A percentile compares a stretch with the other conserved stretches of the same genome.
These are phyloP conservation scores for Diadema setosum DNA, from an alignment of 35 echinoderm and acorn worm genomes.

Conservation along the genomic window DNA sequence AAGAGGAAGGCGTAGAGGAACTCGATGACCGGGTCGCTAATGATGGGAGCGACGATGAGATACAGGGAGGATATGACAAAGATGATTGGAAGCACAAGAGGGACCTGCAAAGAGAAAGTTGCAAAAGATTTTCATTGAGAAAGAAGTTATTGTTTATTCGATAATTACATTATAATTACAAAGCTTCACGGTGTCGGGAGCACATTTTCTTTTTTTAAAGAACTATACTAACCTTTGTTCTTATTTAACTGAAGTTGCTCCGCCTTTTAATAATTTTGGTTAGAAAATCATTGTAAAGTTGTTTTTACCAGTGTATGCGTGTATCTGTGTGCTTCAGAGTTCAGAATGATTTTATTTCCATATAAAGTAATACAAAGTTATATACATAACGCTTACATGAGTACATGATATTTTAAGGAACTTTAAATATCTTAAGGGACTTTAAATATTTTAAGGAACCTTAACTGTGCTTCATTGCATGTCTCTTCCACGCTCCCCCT, in stretches of 20 bases:
- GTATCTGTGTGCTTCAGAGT: too few relatives aligned
- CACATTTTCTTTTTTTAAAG: neutral
- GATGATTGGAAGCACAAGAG: conserved; percentile 75
- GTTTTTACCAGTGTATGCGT: too few relatives aligned
- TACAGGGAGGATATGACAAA: conserved; percentile 75
- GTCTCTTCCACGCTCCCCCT: neutral
- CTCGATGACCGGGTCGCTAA: conserved; percentile 73
- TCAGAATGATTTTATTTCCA: too few relatives aligned
- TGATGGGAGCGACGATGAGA: conserved; percentile 85
- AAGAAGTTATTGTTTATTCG: neutral
- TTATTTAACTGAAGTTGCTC: neutral
- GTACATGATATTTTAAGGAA: too few relatives aligned
- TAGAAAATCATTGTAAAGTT: too few relatives aligned
- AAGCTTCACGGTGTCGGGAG: neutral
- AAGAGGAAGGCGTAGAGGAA: conserved; percentile 84
- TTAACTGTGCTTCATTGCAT: neutral
- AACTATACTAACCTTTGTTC: neutral
- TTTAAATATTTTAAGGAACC: neutral
- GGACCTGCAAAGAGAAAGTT: conserved; percentile 37
- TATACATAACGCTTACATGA: too few relatives aligned
- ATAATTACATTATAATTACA: neutral
- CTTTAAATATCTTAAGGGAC: neutral
- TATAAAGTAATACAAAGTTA: too few relatives aligned
- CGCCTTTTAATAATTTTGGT: neutral
- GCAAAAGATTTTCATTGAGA: neutral